Percentiles rank a stretch among this genome's conserved stretches.
Evolutionary conservation across 2,888 invertebrate species (phyloP).

Genomic region (Leucophenga maculata): DNA sequence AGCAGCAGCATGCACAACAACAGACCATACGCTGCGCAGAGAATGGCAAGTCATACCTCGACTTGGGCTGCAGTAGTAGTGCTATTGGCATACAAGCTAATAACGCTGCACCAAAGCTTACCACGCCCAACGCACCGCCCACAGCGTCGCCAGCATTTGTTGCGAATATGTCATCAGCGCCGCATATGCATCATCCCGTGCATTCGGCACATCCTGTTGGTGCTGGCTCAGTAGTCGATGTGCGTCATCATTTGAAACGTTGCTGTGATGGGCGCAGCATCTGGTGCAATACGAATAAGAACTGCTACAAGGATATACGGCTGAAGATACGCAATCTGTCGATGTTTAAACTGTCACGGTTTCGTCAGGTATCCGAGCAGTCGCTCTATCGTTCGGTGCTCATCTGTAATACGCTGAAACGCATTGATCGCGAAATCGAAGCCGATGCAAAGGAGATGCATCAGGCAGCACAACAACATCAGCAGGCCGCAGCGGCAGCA

Average conservation of each 20-base stretch:
- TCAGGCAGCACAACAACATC: conserved; percentile 68
- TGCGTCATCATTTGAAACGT: conserved; percentile 72
- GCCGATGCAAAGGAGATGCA: conserved; percentile 75
- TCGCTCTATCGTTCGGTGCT: conserved; percentile 91
- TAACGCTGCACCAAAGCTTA: neutral
- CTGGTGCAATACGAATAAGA: conserved; percentile 83
- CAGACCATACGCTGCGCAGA: conserved; percentile 90
- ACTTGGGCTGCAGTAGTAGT: conserved; percentile 80
- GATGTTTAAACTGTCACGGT: conserved; percentile 91
- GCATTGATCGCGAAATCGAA: conserved; percentile 92
- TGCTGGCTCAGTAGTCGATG: conserved; percentile 59
- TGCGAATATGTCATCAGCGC: conserved; percentile 34
- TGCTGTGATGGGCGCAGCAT: conserved; percentile 81
- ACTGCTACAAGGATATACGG: conserved; percentile 88
- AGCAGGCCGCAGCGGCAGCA: conserved; percentile 45
- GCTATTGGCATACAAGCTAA: neutral
- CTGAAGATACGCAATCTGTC: conserved; percentile 92
- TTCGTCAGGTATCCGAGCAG: conserved; percentile 90
- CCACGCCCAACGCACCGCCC: conserved; percentile 23
- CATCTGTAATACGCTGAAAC: conserved; percentile 92
- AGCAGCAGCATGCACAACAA: conserved; percentile 77
- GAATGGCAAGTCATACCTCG: conserved; percentile 91
- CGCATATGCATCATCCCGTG: conserved; percentile 33
- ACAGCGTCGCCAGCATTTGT: conserved; percentile 39
- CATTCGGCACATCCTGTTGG: conserved; percentile 32